Base-by-base conservation (phyloP, 2,113 vertebrate species). In the Eulemur rufifrons region DNA sequence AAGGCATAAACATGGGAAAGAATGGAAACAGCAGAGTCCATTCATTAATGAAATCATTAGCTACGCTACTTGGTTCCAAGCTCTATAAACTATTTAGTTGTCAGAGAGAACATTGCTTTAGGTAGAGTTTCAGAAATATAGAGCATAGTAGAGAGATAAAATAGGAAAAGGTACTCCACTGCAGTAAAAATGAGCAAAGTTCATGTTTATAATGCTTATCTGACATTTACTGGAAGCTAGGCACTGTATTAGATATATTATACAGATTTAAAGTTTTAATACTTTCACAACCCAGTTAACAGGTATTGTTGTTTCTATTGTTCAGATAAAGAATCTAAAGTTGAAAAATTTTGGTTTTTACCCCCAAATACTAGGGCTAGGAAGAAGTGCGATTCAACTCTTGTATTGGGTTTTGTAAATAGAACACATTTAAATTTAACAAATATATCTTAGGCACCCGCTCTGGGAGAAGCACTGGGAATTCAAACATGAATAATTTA, bases 1-100 rank as follows among this genome's bases (percentile, higher is more conserved):
- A 93, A 80, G 23, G 11, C 25, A 89, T 47, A 81, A 86, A 84
- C 6, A 42, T 25, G 11, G 10, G 47, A 27, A 74, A 71, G 25
- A 96, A 93, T 76, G 69, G 74, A 91, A 91, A 93, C 34, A 54
- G 2, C 37, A 94, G 37, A 92, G 64, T 42, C 23, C 9, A 81
- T 66, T 93, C 21, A n/a, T 91, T 93, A 97, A 54, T 82, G 56
- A 92, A 85, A 89, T 87, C 45, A 86, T 96, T 94, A 82, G 52
- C 87, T 91, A 14, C 59, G 42, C 17, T 69, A 63, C 74, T 86
- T 91, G 37, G 10, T 63, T 91, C 37, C 27, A 94, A 74, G 20
- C 8, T 64, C 21, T 85, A 50, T 23, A 95, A 82, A 83, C 10
- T 52, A 29, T 56, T 76, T 59, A 21, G 45, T 66, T 71, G 27